These are phyloP conservation scores for Drosophila grimshawi DNA, from an alignment of 1,140 invertebrate species.

Conservation along the genomic window DNA sequence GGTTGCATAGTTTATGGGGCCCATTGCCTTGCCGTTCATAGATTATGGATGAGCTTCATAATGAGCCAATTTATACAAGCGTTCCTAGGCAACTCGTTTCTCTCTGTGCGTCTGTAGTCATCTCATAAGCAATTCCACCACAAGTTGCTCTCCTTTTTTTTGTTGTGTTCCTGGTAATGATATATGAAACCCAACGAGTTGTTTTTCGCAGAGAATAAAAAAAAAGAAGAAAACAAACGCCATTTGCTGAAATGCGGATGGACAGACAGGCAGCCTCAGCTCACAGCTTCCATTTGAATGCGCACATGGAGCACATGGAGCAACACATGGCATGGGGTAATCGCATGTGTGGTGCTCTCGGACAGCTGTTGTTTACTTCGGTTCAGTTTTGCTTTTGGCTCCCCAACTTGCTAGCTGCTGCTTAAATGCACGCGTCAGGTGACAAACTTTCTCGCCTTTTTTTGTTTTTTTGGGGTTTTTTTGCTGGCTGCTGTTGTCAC, in stretches of 20 bases:
- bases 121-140: slow-evolving; percentile 69
- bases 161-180: slow-evolving; percentile 57
- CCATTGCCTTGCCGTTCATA: slow-evolving; percentile 64
- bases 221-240: slow-evolving; percentile 40
- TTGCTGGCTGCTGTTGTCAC: slow-evolving; percentile 28
- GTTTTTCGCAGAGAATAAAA: slow-evolving; percentile 17
- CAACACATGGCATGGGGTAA: slow-evolving; percentile 71
- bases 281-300: slow-evolving; percentile 81
- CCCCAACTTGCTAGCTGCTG: slow-evolving; percentile 37
- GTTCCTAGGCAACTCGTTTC: slow-evolving; percentile 45
- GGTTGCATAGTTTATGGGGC: slow-evolving; percentile 66
- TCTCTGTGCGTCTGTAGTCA: slow-evolving; percentile 4
- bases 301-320: slow-evolving; percentile 55
- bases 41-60: slow-evolving; percentile 82
- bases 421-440: slow-evolving; percentile 73
- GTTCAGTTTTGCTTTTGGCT: slow-evolving; percentile 16
- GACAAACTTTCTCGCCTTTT: slow-evolving; percentile 57
- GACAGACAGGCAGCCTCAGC: slow-evolving; percentile 45
- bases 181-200: slow-evolving; percentile 77
- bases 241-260: slow-evolving; percentile 70
- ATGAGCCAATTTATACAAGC: slow-evolving; percentile 82
- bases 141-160: slow-evolving; percentile 30
- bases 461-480: slow-evolving; percentile 4
- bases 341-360: slow-evolving; percentile 39
- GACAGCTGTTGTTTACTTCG: slow-evolving; percentile 66